Evolutionary conservation across 1,140 invertebrate species (phyloP), one percentile per base, ranked within the genome.

Genomic region (Aplysia californica): DNA sequence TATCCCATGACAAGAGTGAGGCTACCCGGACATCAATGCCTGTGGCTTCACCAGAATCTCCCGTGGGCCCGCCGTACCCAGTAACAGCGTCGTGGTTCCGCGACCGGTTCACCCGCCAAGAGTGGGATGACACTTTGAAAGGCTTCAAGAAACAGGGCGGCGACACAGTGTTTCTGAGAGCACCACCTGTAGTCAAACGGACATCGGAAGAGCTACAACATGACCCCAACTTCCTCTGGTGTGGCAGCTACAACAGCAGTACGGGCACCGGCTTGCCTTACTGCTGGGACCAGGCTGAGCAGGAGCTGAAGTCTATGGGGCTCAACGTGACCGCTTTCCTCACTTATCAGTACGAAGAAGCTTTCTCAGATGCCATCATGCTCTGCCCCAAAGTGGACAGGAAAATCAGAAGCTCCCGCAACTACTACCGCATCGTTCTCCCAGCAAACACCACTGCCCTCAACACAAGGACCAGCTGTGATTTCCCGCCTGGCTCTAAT

Each of bases 291-390:
- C 78, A 80, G 23, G 83, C 83, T 0, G 61, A 67, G 15, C 15
- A 76, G 58, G 82, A 84, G 36, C 41, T 86, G 26, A 58, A 65
- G 3, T 36, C 18, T 10, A 50, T 69, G 41, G 82, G 78, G 3
- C 67, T 83, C 0, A 82, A 76, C 6, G 75, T 86, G 3, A 44
- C 61, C 0, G 68, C 75, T 1, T 75, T 86, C 4, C 33, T 75
- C 0, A 82, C 78, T 0, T 86, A 84, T 65, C 55, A 80, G 58
- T 79, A 84, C 56, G 84, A 85, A 38, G 84, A 86, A 75, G 64
- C 80, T 5, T 85, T 82, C 65, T 76, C 79, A 55, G 68, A 80
- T 29, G 69, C 36, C 23, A 78, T 86, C n/a, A 67, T 86, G 33
- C 41, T 71, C 0, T 86, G 85, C 79, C 83, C 82, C 3, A 38